phyloP scores from a whole-genome alignment of 2,888 invertebrate species.

The Leptogaster cylindrica region DNA sequence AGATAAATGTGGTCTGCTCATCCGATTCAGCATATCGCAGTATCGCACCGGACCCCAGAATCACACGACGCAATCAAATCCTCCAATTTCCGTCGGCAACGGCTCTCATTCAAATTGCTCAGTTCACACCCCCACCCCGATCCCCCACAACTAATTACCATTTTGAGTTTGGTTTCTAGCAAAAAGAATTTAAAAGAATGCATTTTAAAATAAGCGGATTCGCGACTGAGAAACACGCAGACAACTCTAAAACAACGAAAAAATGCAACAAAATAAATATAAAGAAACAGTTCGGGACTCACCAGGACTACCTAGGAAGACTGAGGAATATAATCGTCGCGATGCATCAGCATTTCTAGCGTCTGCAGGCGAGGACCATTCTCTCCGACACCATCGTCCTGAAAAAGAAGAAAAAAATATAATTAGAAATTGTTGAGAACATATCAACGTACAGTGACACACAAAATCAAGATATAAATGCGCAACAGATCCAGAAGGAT shows the following conservation, averaged over 20 bases:
- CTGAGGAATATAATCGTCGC: slow-evolving; percentile 87
- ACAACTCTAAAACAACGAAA: slow-evolving; percentile 1
- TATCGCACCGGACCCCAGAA: slow-evolving; percentile 9
- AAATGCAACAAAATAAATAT: not conserved
- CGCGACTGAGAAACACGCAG: slow-evolving; percentile 25
- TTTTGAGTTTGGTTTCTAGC: slow-evolving; percentile 2
- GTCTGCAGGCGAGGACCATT: slow-evolving; percentile 87
- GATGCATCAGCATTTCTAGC: slow-evolving; percentile 79
- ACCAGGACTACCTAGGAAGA: slow-evolving; percentile 90
- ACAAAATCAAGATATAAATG: slow-evolving; percentile 21
- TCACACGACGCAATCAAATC: slow-evolving; percentile 8
- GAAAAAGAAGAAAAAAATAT: slow-evolving; percentile 57
- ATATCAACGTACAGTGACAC: no score
- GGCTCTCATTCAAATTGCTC: not conserved
- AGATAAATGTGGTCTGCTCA: slow-evolving; percentile 44
- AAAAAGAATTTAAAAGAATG: slow-evolving; percentile 35
- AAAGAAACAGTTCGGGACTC: slow-evolving; percentile 54
- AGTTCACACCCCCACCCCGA: not conserved
- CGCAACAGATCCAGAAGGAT: no score
- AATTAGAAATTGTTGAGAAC: slow-evolving; percentile 17
- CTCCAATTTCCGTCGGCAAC: slow-evolving; percentile 8
- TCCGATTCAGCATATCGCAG: not conserved
- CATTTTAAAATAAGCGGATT: slow-evolving; percentile 42
- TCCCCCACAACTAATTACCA: not conserved
- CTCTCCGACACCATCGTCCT: slow-evolving; percentile 94